A percentile compares a stretch with the other conserved stretches of the same genome.
These are phyloP conservation scores for Tupiocoris notatus DNA, from an alignment of 2,888 invertebrate genomes.

Conservation along the genomic window DNA sequence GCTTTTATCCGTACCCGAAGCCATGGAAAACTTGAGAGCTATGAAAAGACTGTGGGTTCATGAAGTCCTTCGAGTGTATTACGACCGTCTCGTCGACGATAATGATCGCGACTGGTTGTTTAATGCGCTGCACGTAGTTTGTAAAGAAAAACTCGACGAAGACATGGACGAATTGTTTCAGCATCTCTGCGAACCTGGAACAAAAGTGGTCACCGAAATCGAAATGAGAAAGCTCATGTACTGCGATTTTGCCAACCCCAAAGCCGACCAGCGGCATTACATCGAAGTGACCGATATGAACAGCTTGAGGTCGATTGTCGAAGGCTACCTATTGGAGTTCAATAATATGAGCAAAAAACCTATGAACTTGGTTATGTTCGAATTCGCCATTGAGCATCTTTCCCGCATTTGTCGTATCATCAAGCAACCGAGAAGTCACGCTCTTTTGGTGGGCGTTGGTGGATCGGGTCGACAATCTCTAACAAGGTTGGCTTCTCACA, in stretches of 20 bases:
- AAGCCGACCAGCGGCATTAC: constrained; percentile 84
- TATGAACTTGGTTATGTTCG: constrained; percentile 90
- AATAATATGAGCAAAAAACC: constrained; percentile 96
- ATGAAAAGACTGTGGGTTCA: constrained; percentile 94
- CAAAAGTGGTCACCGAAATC: constrained; percentile 67
- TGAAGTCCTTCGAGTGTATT: constrained; percentile 87
- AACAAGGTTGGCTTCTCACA: constrained; percentile 85
- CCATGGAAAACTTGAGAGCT: constrained; percentile 76
- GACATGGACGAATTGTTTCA: constrained; percentile 69
- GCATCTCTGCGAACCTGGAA: constrained; percentile 58
- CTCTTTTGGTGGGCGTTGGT: constrained; percentile 84
- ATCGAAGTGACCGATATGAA: constrained; percentile 84
- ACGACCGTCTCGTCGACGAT: constrained; percentile 87
- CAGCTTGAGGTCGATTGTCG: constrained; percentile 75
- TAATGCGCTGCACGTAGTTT: constrained; percentile 64
- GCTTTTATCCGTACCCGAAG: constrained; percentile 86
- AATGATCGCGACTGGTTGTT: constrained; percentile 79
- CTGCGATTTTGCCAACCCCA: constrained; percentile 94
- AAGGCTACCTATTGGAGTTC: constrained; percentile 83
- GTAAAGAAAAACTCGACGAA: constrained; percentile 62
- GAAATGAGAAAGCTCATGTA: constrained; percentile 84
- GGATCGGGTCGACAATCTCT: constrained; percentile 92
- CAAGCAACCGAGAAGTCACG: constrained; percentile 89
- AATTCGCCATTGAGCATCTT: constrained; percentile 91
- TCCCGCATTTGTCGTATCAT: constrained; percentile 86